A percentile compares a stretch with the other conserved stretches of the same genome.
Evolutionary conservation across 1,140 invertebrate species (phyloP).

Genomic region (Periplaneta americana): DNA sequence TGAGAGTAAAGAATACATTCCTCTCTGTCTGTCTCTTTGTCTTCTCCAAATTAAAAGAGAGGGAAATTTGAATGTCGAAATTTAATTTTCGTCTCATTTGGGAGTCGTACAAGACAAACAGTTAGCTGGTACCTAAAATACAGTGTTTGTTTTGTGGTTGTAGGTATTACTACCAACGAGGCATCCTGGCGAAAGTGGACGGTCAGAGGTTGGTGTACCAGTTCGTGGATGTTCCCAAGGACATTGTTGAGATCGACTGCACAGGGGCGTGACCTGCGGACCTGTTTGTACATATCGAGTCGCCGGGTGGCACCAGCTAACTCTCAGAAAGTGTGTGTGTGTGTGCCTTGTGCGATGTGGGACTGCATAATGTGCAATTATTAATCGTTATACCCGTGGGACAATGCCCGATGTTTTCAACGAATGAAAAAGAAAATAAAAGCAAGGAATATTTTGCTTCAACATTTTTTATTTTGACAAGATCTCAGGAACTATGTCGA

Average conservation of each 20-base stretch:
- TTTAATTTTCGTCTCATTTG: too few species aligned
- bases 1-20: too few species aligned
- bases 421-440: too few species aligned
- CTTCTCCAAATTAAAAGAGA: too few species aligned
- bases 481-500: conserved; percentile 16
- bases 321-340: background rate
- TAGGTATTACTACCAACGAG: conserved; percentile 98
- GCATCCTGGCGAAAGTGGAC: conserved; percentile 98
- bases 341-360: background rate
- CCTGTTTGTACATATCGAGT: background rate
- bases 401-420: conserved; percentile 8
- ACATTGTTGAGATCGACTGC: conserved; percentile 96
- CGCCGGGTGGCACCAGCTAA: background rate
- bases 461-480: conserved; percentile 8
- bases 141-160: too few species aligned
- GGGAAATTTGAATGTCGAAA: too few species aligned
- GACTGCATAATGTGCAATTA: background rate
- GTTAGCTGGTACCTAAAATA: too few species aligned
- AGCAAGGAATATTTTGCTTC: conserved; percentile 8
- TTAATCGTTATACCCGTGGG: background rate
- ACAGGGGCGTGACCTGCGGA: conserved; percentile 63
- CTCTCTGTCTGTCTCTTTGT: too few species aligned
- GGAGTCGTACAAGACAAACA: too few species aligned
- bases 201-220: conserved; percentile 98
- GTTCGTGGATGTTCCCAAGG: conserved; percentile 98